phyloP scores from a whole-genome alignment of 2,113 vertebrate species.

The Sturnira hondurensis region DNA sequence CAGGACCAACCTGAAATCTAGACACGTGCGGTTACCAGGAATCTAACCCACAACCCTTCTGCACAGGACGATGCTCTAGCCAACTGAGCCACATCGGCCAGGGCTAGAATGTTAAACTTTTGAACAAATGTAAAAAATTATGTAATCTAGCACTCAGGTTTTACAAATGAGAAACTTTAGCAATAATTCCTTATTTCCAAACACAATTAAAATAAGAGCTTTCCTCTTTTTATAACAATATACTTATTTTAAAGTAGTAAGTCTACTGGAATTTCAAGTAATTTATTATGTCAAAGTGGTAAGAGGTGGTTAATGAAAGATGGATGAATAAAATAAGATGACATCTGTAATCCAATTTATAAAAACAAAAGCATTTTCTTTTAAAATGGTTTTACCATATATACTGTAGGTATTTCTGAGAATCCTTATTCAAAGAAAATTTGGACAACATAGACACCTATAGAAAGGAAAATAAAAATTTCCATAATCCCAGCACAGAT shows the following conservation, averaged over 20 bases:
- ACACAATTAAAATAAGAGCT: not conserved
- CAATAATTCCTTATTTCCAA: not conserved
- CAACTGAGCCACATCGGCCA: too few relatives aligned
- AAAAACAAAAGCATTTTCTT: not conserved
- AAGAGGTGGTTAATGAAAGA: not conserved
- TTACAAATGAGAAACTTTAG: not conserved
- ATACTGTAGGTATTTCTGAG: not conserved
- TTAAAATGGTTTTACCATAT: not conserved
- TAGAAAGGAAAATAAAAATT: not conserved
- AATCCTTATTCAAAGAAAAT: not conserved
- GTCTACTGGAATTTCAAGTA: not conserved
- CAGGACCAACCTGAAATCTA: too few relatives aligned
- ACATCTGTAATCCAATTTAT: not conserved
- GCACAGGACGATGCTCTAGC: too few relatives aligned
- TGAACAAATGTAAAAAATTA: not conserved
- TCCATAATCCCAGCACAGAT: not conserved
- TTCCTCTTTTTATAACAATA: not conserved
- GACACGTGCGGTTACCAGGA: too few relatives aligned
- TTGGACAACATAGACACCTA: not conserved
- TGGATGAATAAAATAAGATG: not conserved
- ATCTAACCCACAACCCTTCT: too few relatives aligned
- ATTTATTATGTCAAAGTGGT: not conserved
- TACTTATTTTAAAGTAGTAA: not conserved
- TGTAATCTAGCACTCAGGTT: not conserved
- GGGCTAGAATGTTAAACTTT: not conserved